Evolutionary conservation across 2,888 invertebrate species (phyloP).

Genomic region (Caradrina kadenii): DNA sequence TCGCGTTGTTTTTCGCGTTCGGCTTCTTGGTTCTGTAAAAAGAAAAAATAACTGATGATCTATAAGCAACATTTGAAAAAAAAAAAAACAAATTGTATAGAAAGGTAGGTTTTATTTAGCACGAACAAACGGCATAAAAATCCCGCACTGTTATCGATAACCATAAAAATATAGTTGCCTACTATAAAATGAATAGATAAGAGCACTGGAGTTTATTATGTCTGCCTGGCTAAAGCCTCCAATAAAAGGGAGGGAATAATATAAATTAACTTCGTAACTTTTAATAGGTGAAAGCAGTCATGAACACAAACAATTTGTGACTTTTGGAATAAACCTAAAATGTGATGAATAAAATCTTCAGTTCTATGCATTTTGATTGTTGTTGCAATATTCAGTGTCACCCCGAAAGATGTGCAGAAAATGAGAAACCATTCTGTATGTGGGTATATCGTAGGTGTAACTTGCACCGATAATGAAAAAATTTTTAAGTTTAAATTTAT

Average conservation of each 20-base stretch:
- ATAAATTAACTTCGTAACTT: neutral
- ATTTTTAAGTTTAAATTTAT: no score
- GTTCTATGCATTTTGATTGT: no score
- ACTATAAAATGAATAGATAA: neutral
- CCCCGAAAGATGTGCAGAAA: no score
- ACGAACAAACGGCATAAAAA: neutral
- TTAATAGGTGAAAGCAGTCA: no score
- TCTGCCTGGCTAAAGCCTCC: neutral
- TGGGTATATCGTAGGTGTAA: no score
- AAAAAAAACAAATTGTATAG: neutral
- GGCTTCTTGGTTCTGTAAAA: conserved; percentile 83
- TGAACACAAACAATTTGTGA: no score
- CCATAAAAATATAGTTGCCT: neutral
- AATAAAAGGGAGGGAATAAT: neutral
- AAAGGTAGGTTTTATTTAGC: neutral
- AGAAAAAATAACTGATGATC: neutral
- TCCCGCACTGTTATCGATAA: neutral
- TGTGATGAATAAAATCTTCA: no score
- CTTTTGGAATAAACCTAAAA: no score
- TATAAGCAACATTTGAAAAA: no score
- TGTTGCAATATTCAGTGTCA: no score
- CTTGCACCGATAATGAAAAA: no score
- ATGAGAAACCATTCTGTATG: no score
- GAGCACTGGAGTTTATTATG: neutral
- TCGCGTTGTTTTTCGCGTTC: conserved; percentile 88